phyloP scores from a whole-genome alignment of 37 sponge, comb jelly and placozoan genomes.

The Hormiphora californensis region DNA sequence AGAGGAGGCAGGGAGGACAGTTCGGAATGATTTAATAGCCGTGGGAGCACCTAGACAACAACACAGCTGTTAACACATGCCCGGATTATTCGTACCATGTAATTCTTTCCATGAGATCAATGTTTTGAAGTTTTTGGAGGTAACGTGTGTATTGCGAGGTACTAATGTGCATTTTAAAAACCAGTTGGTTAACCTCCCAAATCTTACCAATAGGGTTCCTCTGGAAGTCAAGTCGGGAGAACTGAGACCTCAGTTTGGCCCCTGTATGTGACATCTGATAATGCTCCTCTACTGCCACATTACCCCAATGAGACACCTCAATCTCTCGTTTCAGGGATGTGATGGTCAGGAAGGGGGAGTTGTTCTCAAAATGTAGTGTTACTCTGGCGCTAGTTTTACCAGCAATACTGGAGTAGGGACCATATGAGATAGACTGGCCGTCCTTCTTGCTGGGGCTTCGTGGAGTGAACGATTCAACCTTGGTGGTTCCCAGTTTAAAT shows the following conservation, averaged over 20 bases:
- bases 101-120: background rate
- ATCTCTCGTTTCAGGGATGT: conserved; percentile 64
- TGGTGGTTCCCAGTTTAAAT: conserved; percentile 63
- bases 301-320: conserved; percentile 96
- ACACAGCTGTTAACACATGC: background rate
- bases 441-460: conserved; percentile 65
- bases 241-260: conserved; percentile 56
- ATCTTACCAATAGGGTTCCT: conserved; percentile 73
- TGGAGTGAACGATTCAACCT: conserved; percentile 69
- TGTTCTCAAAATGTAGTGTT: conserved; percentile 85
- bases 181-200: no score
- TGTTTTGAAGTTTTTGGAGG: background rate
- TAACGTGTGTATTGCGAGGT: background rate
- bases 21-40: conserved; percentile 71
- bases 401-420: conserved; percentile 69
- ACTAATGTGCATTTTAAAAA: no score
- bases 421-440: conserved; percentile 72
- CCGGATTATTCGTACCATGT: background rate
- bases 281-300: conserved; percentile 91
- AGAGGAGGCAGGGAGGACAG: conserved; percentile 86
- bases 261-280: conserved; percentile 72
- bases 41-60: conserved; percentile 58
- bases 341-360: conserved; percentile 76
- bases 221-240: conserved; percentile 77
- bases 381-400: conserved; percentile 57